phyloP scores from a whole-genome alignment of 2,113 vertebrate genomes.

The Hippocampus barbouri region DNA sequence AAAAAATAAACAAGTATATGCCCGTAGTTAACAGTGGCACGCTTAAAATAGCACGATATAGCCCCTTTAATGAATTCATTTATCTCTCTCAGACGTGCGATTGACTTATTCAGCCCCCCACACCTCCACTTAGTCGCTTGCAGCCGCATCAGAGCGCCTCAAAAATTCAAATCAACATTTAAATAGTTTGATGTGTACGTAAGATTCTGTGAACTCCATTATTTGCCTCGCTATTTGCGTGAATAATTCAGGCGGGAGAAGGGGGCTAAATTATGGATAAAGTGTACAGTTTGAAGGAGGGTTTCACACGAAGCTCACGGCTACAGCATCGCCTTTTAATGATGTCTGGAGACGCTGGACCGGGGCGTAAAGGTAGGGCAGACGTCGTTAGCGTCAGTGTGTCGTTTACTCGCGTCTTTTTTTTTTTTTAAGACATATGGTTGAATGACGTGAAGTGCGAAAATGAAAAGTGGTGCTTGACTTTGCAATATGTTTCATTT shows the following conservation, averaged over 20 bases:
- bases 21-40: too few relatives aligned
- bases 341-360: slow-evolving; percentile 89
- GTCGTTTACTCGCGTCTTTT: slow-evolving; percentile 81
- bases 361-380: slow-evolving; percentile 65
- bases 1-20: too few relatives aligned
- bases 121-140: not conserved
- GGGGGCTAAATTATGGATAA: slow-evolving; percentile 99
- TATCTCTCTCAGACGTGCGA: slow-evolving; percentile 32
- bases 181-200: slow-evolving; percentile 89
- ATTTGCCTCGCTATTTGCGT: slow-evolving; percentile 98
- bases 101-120: slow-evolving; percentile 31
- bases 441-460: slow-evolving; percentile 1
- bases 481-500: too few relatives aligned
- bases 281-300: slow-evolving; percentile 99
- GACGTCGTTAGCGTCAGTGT: slow-evolving; percentile 90
- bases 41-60: too few relatives aligned
- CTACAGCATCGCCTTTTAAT: slow-evolving; percentile 92
- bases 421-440: too few relatives aligned
- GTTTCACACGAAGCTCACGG: slow-evolving; percentile 92
- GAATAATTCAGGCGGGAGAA: slow-evolving; percentile 97
- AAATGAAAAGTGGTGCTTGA: not conserved
- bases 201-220: slow-evolving; percentile 98
- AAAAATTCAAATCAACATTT: slow-evolving; percentile 92
- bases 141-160: slow-evolving; percentile 69
- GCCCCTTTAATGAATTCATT: slow-evolving; percentile 37